phyloP scores from a whole-genome alignment of 2,113 vertebrate species.

The Phalacrocorax carbo region DNA sequence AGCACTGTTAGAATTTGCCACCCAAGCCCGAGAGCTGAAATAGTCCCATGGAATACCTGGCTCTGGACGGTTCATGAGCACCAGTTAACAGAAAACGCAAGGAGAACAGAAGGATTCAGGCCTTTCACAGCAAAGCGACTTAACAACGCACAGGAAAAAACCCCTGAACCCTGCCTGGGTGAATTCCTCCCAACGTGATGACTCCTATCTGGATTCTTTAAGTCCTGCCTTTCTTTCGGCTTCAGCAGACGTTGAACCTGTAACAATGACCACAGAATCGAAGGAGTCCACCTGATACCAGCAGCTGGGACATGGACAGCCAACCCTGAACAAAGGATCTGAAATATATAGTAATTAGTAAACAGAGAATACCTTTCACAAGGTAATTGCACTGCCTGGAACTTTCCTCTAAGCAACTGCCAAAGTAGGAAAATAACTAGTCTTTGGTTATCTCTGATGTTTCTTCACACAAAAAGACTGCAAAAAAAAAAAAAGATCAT shows the following conservation, averaged over 20 bases:
- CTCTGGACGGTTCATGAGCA: background rate
- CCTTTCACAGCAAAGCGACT: background rate
- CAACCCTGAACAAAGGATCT: background rate
- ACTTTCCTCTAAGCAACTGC: constrained; percentile 6
- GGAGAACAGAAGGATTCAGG: background rate
- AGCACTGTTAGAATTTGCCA: background rate
- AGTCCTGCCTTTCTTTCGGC: background rate
- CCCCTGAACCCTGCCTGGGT: background rate
- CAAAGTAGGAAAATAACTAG: background rate
- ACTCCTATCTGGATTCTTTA: too few species aligned
- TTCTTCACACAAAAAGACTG: background rate
- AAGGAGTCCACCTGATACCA: background rate
- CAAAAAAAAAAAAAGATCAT: background rate
- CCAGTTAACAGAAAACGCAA: background rate
- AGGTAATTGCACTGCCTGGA: background rate
- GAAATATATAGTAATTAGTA: background rate
- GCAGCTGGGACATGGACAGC: background rate
- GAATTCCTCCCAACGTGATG: background rate
- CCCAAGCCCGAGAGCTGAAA: background rate
- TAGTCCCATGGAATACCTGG: too few species aligned
- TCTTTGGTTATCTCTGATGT: constrained; percentile 23
- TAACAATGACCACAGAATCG: background rate
- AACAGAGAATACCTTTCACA: background rate
- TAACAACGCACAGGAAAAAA: too few species aligned
- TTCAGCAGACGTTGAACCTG: background rate